phyloP scores from a whole-genome alignment of 2,888 invertebrate species.

The Harmothoe impar region DNA sequence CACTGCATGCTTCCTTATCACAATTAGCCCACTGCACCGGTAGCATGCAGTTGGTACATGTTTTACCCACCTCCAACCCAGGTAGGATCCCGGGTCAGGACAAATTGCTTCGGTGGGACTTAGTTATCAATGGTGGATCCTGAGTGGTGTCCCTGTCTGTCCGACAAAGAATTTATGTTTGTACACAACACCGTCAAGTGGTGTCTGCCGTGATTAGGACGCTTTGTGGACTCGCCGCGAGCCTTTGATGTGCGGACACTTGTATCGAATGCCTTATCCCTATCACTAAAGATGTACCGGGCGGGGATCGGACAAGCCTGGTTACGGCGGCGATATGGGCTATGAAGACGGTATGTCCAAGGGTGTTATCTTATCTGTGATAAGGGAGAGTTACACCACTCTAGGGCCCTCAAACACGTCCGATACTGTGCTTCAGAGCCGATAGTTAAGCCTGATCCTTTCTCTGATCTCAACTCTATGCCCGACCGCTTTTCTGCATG shows the following conservation, averaged over 20 bases:
- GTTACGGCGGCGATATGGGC: background rate
- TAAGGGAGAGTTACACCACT: slow-evolving; percentile 58
- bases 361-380: slow-evolving; percentile 37
- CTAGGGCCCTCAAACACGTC: background rate
- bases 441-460: background rate
- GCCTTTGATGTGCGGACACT: slow-evolving; percentile 25
- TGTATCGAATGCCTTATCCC: slow-evolving; percentile 54
- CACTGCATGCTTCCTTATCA: too few relatives aligned
- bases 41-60: too few relatives aligned
- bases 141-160: background rate
- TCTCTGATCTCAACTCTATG: slow-evolving; percentile 15
- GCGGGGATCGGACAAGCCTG: background rate
- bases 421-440: slow-evolving; percentile 12
- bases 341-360: slow-evolving; percentile 36
- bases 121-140: background rate
- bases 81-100: background rate
- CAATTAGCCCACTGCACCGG: too few relatives aligned
- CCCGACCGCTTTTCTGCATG: background rate
- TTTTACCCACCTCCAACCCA: too few relatives aligned
- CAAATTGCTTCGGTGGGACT: slow-evolving; percentile 1
- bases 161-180: slow-evolving; percentile 35
- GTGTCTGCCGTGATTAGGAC: background rate
- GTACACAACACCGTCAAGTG: background rate
- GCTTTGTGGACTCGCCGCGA: background rate
- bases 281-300: slow-evolving; percentile 22